A percentile compares a stretch with the other conserved stretches of the same genome.
Conservation (phyloP, 2,888 invertebrate genomes). For the Cataglyphis albicans region DNA sequence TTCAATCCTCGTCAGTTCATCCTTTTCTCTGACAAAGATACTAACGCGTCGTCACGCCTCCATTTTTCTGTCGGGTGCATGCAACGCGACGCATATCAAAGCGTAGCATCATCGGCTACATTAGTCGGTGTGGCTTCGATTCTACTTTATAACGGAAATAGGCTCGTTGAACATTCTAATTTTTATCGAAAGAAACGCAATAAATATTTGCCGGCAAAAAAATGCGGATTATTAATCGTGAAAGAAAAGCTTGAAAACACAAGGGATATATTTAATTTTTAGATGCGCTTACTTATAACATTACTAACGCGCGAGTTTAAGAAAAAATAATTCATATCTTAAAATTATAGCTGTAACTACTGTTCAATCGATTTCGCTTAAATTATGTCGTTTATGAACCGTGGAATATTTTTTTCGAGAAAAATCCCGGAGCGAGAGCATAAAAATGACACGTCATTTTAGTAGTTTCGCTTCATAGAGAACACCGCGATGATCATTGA, state of each 20-base stretch:
- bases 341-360: background rate
- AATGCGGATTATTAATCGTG: background rate
- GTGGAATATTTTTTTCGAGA: background rate
- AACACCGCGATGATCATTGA: background rate
- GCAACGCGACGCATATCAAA: conserved; percentile 41
- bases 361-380: background rate
- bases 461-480: conserved; percentile 21
- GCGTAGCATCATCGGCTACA: conserved; percentile 5
- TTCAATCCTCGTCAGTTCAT: background rate
- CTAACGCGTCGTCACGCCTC: conserved; percentile 14
- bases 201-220: conserved; percentile 54
- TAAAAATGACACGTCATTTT: conserved; percentile 14
- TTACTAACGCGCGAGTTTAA: background rate
- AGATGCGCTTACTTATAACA: background rate
- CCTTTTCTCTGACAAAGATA: conserved; percentile 48
- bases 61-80: conserved; percentile 27
- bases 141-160: conserved; percentile 21
- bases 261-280: background rate
- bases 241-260: background rate
- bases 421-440: background rate
- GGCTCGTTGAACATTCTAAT: background rate
- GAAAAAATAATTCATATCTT: background rate
- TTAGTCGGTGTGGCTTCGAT: conserved; percentile 8
- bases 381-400: background rate
- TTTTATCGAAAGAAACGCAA: background rate